Conservation (phyloP, 2,797 vertebrate genomes). For the Chaetophractus vellerosus region DNA sequence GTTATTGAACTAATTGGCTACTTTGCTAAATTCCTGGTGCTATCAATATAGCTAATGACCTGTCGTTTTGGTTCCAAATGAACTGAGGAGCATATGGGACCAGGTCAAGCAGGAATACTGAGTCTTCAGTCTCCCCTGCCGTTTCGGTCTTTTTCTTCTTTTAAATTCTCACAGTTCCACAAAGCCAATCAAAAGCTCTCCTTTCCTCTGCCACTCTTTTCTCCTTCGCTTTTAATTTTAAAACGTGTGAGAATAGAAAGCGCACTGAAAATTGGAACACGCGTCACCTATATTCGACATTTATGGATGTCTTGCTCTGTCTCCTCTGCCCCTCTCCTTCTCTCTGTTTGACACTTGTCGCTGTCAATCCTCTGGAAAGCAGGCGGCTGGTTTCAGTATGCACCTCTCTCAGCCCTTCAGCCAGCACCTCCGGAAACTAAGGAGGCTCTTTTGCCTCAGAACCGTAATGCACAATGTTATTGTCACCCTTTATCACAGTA, state of each 20-base stretch:
- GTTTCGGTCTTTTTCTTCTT: accelerated
- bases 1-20: neutral
- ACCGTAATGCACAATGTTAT: too few species aligned
- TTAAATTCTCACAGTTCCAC: neutral
- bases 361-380: neutral
- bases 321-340: neutral
- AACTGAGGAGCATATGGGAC: too few species aligned
- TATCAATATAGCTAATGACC: neutral
- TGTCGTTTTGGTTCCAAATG: neutral
- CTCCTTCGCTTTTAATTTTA: neutral
- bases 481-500: neutral
- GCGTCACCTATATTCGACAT: accelerated
- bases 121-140: neutral
- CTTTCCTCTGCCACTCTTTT: neutral
- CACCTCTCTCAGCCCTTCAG: neutral
- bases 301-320: neutral
- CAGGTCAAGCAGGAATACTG: neutral
- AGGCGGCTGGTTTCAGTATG: neutral
- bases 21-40: neutral
- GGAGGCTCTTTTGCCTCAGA: accelerated
- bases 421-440: neutral
- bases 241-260: neutral
- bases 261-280: neutral
- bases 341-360: too few species aligned
- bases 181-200: neutral